A percentile compares a stretch with the other conserved stretches of the same genome.
Conservation (phyloP, 2,113 vertebrate species). For the Catagonus wagneri region DNA sequence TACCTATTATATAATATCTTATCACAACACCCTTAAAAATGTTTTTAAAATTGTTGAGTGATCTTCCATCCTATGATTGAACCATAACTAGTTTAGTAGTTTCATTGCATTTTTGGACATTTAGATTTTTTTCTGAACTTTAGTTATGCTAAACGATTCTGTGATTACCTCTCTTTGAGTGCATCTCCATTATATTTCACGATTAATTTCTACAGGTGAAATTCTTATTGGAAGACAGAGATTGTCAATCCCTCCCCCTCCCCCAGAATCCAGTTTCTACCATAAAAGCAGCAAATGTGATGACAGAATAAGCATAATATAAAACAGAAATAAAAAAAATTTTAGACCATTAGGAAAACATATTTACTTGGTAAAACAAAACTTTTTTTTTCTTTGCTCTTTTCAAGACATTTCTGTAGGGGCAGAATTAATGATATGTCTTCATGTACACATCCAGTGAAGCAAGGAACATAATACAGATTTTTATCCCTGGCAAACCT, state of each 20-base stretch:
- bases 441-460: not conserved
- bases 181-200: not conserved
- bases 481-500: not conserved
- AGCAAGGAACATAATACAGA: not conserved
- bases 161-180: not conserved
- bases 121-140: not conserved
- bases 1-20: not conserved
- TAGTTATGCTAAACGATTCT: not conserved
- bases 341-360: not conserved
- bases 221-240: not conserved
- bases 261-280: not conserved
- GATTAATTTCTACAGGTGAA: not conserved
- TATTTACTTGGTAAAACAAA: not conserved
- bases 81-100: not conserved
- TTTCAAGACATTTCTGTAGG: not conserved
- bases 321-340: not conserved
- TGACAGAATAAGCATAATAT: not conserved
- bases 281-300: not conserved
- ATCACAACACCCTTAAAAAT: not conserved
- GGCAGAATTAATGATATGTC: not conserved
- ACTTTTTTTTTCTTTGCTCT: not conserved
- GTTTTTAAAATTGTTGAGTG: not conserved
- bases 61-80: not conserved
- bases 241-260: not conserved
- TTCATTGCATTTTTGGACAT: not conserved